Conservation (phyloP, 1,140 invertebrate species). For the Lasaia peninsularis region DNA sequence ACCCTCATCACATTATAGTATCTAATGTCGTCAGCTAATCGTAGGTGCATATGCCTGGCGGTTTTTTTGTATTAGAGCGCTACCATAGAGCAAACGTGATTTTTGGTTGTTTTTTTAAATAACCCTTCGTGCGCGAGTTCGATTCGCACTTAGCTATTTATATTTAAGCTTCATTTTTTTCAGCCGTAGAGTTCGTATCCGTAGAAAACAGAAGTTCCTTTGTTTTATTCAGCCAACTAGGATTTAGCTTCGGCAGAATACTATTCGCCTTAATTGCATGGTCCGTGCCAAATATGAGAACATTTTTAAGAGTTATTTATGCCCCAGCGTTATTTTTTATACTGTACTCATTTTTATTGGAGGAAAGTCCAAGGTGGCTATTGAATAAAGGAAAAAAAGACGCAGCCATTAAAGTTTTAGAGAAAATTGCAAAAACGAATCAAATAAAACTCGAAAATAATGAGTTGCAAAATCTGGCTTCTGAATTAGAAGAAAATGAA, state of each 20-base stretch:
- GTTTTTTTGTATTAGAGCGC: no score
- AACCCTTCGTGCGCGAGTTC: no score
- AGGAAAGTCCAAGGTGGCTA: constrained; percentile 80
- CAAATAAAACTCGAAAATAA: constrained; percentile 39
- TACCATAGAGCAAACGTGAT: no score
- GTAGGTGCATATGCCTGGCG: no score
- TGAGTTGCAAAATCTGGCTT: constrained; percentile 37
- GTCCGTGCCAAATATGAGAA: constrained; percentile 48
- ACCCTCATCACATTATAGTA: no score
- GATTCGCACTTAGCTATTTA: no score
- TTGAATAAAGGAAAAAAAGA: constrained; percentile 76
- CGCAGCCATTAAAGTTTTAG: constrained; percentile 38
- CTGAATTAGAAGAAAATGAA: constrained; percentile 28
- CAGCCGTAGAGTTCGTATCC: constrained; percentile 54
- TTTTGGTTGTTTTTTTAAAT: no score
- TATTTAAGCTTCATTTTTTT: constrained; percentile 18
- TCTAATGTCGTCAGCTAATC: no score
- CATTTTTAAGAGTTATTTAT: constrained; percentile 45
- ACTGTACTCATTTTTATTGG: constrained; percentile 43
- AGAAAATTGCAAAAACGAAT: constrained; percentile 46
- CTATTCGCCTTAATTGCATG: constrained; percentile 34
- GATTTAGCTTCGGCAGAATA: constrained; percentile 37
- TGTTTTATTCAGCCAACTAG: constrained; percentile 27
- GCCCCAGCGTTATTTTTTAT: constrained; percentile 46
- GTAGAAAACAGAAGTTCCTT: constrained; percentile 41